Evolutionary conservation across 1,140 invertebrate species (phyloP).

Genomic region (Heliconius congener): DNA sequence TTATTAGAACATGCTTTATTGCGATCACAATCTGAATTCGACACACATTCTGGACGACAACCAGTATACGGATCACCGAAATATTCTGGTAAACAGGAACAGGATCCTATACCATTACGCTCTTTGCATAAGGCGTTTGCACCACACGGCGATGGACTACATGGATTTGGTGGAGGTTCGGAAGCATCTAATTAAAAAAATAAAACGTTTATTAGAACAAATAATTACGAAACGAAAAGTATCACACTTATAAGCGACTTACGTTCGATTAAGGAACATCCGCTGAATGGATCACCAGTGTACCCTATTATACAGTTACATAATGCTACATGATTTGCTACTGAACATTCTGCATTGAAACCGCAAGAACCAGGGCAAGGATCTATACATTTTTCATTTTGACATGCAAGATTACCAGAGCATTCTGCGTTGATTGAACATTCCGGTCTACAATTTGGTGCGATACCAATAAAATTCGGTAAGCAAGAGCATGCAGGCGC

Average conservation of each 20-base stretch:
- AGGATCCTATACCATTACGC: slow-evolving; percentile 91
- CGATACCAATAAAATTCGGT: slow-evolving; percentile 83
- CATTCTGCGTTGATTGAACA: slow-evolving; percentile 90
- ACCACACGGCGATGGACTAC: slow-evolving; percentile 92
- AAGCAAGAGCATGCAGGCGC: slow-evolving; percentile 89
- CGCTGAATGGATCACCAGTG: slow-evolving; percentile 89
- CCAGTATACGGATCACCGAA: slow-evolving; percentile 93
- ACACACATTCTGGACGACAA: slow-evolving; percentile 92
- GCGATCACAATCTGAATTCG: slow-evolving; percentile 90
- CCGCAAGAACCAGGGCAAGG: slow-evolving; percentile 92
- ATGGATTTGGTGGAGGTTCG: slow-evolving; percentile 83
- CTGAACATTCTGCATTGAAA: slow-evolving; percentile 85
- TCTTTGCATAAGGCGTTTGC: slow-evolving; percentile 92
- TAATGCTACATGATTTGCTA: slow-evolving; percentile 88
- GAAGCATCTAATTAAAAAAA: slow-evolving; percentile 52
- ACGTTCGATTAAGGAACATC: slow-evolving; percentile 81
- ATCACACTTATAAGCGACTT: slow-evolving; percentile 51
- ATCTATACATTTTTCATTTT: slow-evolving; percentile 89
- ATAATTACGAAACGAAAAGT: neutral
- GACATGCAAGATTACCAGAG: slow-evolving; percentile 87
- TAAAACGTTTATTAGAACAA: slow-evolving; percentile 19
- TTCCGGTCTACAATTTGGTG: slow-evolving; percentile 87
- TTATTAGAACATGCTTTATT: slow-evolving; percentile 90
- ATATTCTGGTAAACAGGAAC: slow-evolving; percentile 89
- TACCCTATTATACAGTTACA: slow-evolving; percentile 87